phyloP scores from a whole-genome alignment of 1,140 invertebrate genomes.

The Alviniconcha marisindica region DNA sequence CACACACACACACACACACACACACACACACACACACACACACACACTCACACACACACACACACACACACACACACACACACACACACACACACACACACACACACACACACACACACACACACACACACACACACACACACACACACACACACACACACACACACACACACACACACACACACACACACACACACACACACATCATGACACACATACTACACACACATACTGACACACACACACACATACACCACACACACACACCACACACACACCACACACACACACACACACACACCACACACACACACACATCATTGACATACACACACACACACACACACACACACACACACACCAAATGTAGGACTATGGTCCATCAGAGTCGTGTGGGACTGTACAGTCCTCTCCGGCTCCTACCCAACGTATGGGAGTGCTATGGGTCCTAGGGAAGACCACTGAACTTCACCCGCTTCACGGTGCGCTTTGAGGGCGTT shows the following conservation, averaged over 20 bases:
- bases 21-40: not conserved
- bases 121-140: not conserved
- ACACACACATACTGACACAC: constrained; percentile 3
- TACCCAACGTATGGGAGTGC: too few relatives aligned
- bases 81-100: not conserved
- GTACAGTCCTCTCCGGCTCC: too few relatives aligned
- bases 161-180: not conserved
- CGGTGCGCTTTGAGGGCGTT: too few relatives aligned
- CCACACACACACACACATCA: not conserved
- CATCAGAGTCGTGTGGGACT: too few relatives aligned
- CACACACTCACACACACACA: too few relatives aligned
- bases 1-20: not conserved
- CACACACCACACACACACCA: not conserved
- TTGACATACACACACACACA: not conserved
- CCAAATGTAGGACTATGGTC: not conserved
- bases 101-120: too few relatives aligned
- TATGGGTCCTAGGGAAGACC: too few relatives aligned
- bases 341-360: not conserved
- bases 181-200: not conserved
- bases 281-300: not conserved
- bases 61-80: too few relatives aligned
- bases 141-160: constrained; percentile 7
- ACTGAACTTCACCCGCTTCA: too few relatives aligned
- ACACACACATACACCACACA: not conserved
- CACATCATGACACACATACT: not conserved